phyloP scores from a whole-genome alignment of 2,113 vertebrate species.

The Psilopogon haemacephalus region DNA sequence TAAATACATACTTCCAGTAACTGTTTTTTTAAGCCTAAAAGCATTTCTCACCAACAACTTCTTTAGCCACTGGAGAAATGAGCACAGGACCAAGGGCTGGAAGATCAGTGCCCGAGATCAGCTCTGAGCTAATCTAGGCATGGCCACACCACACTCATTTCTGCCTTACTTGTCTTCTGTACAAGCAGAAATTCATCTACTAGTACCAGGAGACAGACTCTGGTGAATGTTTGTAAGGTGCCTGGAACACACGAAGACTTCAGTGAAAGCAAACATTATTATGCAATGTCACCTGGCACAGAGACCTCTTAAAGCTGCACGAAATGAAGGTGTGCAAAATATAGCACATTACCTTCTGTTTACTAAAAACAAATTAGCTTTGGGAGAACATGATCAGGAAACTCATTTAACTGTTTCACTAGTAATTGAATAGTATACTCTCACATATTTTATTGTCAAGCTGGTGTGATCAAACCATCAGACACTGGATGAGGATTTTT shows the following conservation, averaged over 20 bases:
- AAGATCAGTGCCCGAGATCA: not conserved
- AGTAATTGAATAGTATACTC: not conserved
- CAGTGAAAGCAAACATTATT: rapidly evolving
- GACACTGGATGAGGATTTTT: not conserved
- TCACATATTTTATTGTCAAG: not conserved
- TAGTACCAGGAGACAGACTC: not conserved
- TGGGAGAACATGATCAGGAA: not conserved
- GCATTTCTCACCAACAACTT: not conserved
- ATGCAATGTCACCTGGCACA: not conserved
- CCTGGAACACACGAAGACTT: not conserved
- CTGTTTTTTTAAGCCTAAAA: not conserved
- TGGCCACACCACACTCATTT: not conserved
- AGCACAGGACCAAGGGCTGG: not conserved
- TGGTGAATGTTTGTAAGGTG: not conserved
- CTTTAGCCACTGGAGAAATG: not conserved
- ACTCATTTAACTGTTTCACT: not conserved
- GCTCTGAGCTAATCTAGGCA: not conserved
- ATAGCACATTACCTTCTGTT: not conserved
- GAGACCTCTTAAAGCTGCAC: not conserved
- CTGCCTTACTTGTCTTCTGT: not conserved
- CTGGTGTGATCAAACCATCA: not conserved
- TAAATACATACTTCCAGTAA: not conserved
- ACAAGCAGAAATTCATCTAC: not conserved
- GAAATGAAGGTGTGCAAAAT: not conserved
- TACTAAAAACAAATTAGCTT: not conserved